Base-by-base conservation (phyloP, 2,888 invertebrate species). In the Sinopyrophorus schimmeli region DNA sequence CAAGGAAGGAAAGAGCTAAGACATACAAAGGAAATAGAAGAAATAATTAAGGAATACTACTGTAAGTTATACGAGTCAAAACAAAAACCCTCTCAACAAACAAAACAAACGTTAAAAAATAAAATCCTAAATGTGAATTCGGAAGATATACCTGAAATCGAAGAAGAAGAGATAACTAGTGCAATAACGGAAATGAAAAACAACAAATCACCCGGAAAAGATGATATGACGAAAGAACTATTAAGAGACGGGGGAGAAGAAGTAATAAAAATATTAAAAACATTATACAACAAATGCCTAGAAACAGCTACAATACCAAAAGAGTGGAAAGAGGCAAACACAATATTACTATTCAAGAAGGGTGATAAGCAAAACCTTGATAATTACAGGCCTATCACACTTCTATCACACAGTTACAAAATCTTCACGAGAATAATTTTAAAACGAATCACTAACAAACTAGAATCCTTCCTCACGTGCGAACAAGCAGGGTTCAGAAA, bases 161-260 rank as follows among this genome's bases (percentile, higher is more conserved):
- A 3, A 3, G 9, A 3, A 2, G 10, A 26, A n/a, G 10, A 26
- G 12, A 26, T 26, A 26, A 3, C 3, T 2, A 26, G 26, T n/a
- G 26, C 26, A 28, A n/a, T 30, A 30, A 15, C 5, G 17, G 30
- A 30, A 15, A 30, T 30, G 30, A 30, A 30, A 30, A 30, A 30
- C 16, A 15, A 15, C 16, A 30, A 30, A 30, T 15, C 30, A 3
- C 15, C 30, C n/a, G 30, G 30, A 7, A 30, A 16, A 30, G 30
- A 30, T n/a, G 15, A 30, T 17, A 30, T 30, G n/a, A 30, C 30
- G 15, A 28, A 28, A 14, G 28, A 28, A 28, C 6, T 26, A 5
- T 5, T 26, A 11, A 5, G 2, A 26, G 26, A 26, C 5, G 26
- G 26, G 10, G 26, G 26, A 28, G 14, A 14, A 28, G 28, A 28